Conservation (phyloP, 2,797 vertebrate genomes). For the Margarornis squamiger region DNA sequence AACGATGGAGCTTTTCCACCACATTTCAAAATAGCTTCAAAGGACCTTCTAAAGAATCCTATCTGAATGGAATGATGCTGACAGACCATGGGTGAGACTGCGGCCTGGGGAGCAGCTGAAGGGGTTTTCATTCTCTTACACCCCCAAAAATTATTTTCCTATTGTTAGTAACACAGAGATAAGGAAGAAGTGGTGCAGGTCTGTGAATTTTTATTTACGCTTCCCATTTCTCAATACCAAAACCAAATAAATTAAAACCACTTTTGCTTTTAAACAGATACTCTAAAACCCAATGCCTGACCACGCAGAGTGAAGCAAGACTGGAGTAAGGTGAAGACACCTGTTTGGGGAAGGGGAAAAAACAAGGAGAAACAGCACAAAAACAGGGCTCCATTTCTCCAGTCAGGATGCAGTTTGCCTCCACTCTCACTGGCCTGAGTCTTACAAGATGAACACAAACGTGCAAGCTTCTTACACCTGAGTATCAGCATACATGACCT, state of each 20-base stretch:
- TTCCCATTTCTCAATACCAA: neutral
- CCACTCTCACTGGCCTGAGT: neutral
- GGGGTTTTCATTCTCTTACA: neutral
- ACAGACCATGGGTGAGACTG: accelerated
- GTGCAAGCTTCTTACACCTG: neutral
- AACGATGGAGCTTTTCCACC: neutral
- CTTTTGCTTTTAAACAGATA: neutral
- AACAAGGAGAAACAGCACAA: neutral
- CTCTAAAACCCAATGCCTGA: neutral
- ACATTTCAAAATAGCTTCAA: neutral
- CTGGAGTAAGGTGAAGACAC: neutral
- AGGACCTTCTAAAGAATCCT: neutral
- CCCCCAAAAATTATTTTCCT: neutral
- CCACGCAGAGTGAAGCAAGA: accelerated
- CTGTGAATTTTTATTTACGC: neutral
- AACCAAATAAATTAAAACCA: neutral
- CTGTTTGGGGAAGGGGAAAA: neutral
- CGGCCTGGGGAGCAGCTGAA: neutral
- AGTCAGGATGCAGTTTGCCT: neutral
- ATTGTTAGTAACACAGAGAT: accelerated
- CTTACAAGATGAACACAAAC: conserved; percentile 4
- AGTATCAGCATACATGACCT: neutral
- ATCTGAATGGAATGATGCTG: neutral
- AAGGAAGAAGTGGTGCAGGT: neutral
- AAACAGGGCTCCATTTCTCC: neutral